phyloP scores from a whole-genome alignment of 2,113 vertebrate species.

The Otus sunia region DNA sequence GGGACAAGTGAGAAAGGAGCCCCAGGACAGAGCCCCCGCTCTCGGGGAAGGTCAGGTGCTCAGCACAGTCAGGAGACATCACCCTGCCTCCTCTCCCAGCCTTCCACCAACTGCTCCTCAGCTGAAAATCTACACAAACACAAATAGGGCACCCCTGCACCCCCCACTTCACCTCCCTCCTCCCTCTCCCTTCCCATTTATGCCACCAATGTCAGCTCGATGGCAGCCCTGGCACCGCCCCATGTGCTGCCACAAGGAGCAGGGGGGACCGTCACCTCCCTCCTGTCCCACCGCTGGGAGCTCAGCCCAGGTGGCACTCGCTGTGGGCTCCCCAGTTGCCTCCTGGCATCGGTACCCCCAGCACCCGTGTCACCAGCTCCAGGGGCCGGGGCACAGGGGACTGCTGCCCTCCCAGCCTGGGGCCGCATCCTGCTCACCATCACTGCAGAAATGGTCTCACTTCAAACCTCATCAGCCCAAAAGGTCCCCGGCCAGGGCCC shows the following conservation, averaged over 20 bases:
- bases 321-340: background rate
- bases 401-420: background rate
- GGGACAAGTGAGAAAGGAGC: background rate
- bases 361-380: background rate
- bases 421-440: accelerated
- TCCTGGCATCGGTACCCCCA: accelerated
- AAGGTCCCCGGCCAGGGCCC: background rate
- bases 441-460: accelerated
- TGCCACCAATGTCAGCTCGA: background rate
- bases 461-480: background rate
- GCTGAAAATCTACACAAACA: background rate
- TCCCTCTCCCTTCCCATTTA: background rate
- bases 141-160: background rate
- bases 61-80: background rate
- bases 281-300: background rate
- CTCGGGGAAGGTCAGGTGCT: background rate
- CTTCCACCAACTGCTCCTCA: background rate
- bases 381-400: background rate
- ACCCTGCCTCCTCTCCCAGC: background rate
- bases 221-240: background rate
- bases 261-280: background rate
- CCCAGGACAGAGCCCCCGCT: background rate
- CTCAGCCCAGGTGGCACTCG: background rate
- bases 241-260: accelerated
- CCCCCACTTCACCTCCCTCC: background rate